A percentile compares a stretch with the other conserved stretches of the same genome.
Evolutionary conservation across 2,797 vertebrate genomes (phyloP).

Genomic region (Anas bahamensis): DNA sequence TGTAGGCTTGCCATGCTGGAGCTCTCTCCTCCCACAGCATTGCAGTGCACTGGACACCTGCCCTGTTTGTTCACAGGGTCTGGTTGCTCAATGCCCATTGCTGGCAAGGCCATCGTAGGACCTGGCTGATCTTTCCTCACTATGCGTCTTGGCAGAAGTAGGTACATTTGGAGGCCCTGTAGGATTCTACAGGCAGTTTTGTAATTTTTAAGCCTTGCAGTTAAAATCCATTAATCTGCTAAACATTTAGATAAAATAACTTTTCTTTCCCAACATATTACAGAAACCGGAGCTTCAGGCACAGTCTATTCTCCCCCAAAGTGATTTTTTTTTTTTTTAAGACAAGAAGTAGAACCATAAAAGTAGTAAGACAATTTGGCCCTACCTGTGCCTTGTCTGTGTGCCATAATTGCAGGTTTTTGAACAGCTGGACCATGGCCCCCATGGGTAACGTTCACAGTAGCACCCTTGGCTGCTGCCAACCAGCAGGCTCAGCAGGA

Average conservation of each 20-base stretch:
- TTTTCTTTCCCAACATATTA: not conserved
- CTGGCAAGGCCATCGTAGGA: rapidly evolving
- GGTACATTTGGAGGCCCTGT: not conserved
- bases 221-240: not conserved
- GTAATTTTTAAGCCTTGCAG: not conserved
- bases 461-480: slow-evolving; percentile 80
- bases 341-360: not conserved
- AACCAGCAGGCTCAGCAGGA: slow-evolving; percentile 72
- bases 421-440: slow-evolving; percentile 87
- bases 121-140: not conserved
- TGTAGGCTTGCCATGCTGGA: not conserved
- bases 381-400: slow-evolving; percentile 83
- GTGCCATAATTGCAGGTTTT: slow-evolving; percentile 87
- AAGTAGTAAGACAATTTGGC: not conserved
- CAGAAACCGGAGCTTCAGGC: not conserved
- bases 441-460: slow-evolving; percentile 90
- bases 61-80: rapidly evolving
- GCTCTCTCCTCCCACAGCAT: rapidly evolving
- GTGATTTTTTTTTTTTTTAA: not conserved
- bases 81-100: rapidly evolving
- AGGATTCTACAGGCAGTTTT: not conserved
- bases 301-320: not conserved
- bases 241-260: not conserved
- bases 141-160: rapidly evolving
- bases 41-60: not conserved